Conservation (phyloP, 2,888 invertebrate species). For the Watsonalla cultraria region DNA sequence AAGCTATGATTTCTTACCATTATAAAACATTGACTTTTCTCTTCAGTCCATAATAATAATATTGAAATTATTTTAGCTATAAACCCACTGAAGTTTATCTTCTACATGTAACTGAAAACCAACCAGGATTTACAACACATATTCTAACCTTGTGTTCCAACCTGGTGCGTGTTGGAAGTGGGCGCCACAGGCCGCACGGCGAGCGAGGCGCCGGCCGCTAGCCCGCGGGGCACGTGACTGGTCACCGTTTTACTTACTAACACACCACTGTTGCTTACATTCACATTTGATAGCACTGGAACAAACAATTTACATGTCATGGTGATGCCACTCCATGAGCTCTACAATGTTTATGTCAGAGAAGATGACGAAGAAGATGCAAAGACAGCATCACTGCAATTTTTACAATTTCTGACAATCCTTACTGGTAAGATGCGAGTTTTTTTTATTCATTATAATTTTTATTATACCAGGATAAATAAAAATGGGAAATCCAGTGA, state of each 20-base stretch:
- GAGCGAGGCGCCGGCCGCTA: slow-evolving; percentile 86
- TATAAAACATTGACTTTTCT: not conserved
- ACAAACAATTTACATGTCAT: not conserved
- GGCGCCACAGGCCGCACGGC: slow-evolving; percentile 84
- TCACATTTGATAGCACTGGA: slow-evolving; percentile 54
- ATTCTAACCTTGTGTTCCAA: slow-evolving; percentile 33
- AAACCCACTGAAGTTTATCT: no score
- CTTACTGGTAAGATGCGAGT: no score
- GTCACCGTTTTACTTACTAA: slow-evolving; percentile 57
- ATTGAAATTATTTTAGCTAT: no score
- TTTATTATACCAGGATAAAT: not conserved
- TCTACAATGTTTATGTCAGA: no score
- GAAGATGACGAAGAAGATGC: no score
- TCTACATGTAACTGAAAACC: not conserved
- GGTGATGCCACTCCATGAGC: no score
- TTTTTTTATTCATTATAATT: no score
- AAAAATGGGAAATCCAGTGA: not conserved
- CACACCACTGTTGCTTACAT: slow-evolving; percentile 53
- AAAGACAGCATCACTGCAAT: no score
- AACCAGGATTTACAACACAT: not conserved
- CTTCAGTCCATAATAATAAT: no score
- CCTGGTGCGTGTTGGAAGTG: slow-evolving; percentile 47
- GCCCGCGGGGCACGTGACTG: slow-evolving; percentile 77
- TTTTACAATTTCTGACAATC: no score
- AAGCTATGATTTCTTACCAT: no score